Base-by-base conservation (phyloP, 2,888 invertebrate species). In the Cosmia trapezina region DNA sequence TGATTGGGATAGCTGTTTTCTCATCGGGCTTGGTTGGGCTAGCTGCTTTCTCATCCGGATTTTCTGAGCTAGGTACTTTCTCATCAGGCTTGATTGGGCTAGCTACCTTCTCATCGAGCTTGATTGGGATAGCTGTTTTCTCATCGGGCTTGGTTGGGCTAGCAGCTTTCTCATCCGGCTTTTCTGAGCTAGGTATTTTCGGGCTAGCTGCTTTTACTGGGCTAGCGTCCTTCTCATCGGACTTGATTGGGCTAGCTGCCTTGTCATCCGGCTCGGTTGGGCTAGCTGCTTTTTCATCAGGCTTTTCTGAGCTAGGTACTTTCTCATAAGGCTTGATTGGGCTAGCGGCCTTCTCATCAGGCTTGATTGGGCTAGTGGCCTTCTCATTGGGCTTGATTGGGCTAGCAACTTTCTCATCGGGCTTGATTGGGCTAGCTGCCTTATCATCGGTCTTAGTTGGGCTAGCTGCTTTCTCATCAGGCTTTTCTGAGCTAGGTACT, bases 1-100 rank as follows among this genome's bases (percentile, higher is more conserved):
- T 33, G 17, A 47, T 2, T 14, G 51, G 45, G 19, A 57, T 76
- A 1, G 61, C 11, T 14, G 5, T 28, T 0, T 70, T 74, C 1
- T 81, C 79, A 0, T 49, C 66, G 9, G 45, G 7, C 28, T 77
- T 33, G 12, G 7, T 33, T 7, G 81, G 56, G 17, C 47, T 75
- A 0, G 57, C 22, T 53, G 11, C 7, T 9, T 83, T 72, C 0
- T 70, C 67, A 11, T 56, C 53, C 0, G 11, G 22, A 0, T 68
- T 41, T 0, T 0, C 3, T 43, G 22, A 8, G 14, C 22, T 22
- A 54, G 53, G 1, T 28, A 19, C 19, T 19, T 56, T 19, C 19
- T 33, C 33, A 57, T 6, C 33, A 0, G 33, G 19, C 6, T 33
- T 57, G 1, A 11, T 6, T 19, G 7, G 19, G 0, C 19, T 57